These are phyloP conservation scores for Manduca sexta DNA, from an alignment of 1,140 invertebrate genomes.

Conservation along the genomic window DNA sequence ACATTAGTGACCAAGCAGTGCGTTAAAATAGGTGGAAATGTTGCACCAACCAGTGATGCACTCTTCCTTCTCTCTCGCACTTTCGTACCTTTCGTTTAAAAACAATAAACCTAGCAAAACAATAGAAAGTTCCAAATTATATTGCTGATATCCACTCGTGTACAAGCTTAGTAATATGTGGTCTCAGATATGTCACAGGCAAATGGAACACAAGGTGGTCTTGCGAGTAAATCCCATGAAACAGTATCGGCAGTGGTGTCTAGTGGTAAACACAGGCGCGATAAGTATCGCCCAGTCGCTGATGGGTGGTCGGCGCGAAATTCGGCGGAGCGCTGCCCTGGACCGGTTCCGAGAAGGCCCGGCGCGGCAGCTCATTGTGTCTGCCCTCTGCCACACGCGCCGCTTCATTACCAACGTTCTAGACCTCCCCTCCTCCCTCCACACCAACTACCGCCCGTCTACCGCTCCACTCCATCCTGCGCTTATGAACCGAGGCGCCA, in stretches of 20 bases:
- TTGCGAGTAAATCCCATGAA: background rate
- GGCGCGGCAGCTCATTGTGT: slow-evolving; percentile 51
- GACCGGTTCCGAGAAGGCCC: slow-evolving; percentile 60
- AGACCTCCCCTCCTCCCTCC: slow-evolving; percentile 9
- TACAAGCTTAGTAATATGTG: too few species aligned
- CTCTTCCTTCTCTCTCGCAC: slow-evolving; percentile 15
- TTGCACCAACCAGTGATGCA: slow-evolving; percentile 45
- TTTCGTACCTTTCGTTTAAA: too few species aligned
- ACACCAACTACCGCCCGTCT: too few species aligned
- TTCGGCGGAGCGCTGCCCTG: slow-evolving; percentile 57
- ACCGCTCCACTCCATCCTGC: slow-evolving; percentile 4
- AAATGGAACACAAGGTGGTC: too few species aligned
- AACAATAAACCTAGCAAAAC: too few species aligned
- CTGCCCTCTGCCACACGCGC: slow-evolving; percentile 46
- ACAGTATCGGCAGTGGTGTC: slow-evolving; percentile 35
- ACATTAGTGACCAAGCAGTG: slow-evolving; percentile 29
- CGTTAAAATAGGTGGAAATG: slow-evolving; percentile 39
- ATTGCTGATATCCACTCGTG: too few species aligned
- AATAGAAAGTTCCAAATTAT: too few species aligned
- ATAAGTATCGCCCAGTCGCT: slow-evolving; percentile 49
- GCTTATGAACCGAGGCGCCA: slow-evolving; percentile 19
- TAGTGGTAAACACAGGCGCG: slow-evolving; percentile 59
- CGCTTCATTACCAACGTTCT: slow-evolving; percentile 44
- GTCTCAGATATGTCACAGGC: too few species aligned
- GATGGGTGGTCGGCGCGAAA: slow-evolving; percentile 63